These are phyloP conservation scores for Noctua pronuba DNA, from an alignment of 2,888 invertebrate species.

Conservation along the genomic window DNA sequence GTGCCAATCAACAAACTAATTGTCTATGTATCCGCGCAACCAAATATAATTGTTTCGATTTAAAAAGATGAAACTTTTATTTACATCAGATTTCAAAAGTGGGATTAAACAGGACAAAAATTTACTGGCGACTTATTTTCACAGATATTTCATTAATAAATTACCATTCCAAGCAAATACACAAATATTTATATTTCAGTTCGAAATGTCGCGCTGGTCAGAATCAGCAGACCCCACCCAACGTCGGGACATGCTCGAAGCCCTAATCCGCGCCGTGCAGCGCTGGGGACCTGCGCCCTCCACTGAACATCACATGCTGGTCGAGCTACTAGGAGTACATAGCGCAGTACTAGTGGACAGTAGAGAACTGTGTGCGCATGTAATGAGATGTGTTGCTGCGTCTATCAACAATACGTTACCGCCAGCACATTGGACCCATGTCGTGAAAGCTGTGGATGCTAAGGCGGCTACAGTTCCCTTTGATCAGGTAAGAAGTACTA, in stretches of 20 bases:
- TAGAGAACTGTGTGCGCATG: constrained; percentile 69
- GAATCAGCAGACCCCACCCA: constrained; percentile 62
- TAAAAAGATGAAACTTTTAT: no score
- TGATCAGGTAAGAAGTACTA: constrained; percentile 74
- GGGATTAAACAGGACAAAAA: no score
- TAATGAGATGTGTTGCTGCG: constrained; percentile 64
- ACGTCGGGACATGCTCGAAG: constrained; percentile 73
- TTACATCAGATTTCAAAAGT: no score
- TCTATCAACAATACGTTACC: constrained; percentile 69
- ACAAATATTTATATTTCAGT: constrained; percentile 44
- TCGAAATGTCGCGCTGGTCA: constrained; percentile 73
- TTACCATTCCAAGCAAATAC: not conserved
- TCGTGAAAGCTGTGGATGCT: constrained; percentile 67
- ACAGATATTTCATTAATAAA: not conserved
- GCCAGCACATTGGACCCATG: constrained; percentile 69
- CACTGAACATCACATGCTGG: constrained; percentile 71
- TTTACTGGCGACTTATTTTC: not conserved
- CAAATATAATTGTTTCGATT: no score
- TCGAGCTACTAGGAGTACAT: constrained; percentile 83
- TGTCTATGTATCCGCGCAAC: no score
- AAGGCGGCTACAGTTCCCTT: constrained; percentile 67
- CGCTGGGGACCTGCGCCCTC: constrained; percentile 70
- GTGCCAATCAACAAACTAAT: no score
- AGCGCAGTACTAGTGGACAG: constrained; percentile 66
- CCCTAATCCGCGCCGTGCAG: constrained; percentile 70